Base-by-base conservation (phyloP, 2,888 invertebrate genomes). In the Drosophila recens region DNA sequence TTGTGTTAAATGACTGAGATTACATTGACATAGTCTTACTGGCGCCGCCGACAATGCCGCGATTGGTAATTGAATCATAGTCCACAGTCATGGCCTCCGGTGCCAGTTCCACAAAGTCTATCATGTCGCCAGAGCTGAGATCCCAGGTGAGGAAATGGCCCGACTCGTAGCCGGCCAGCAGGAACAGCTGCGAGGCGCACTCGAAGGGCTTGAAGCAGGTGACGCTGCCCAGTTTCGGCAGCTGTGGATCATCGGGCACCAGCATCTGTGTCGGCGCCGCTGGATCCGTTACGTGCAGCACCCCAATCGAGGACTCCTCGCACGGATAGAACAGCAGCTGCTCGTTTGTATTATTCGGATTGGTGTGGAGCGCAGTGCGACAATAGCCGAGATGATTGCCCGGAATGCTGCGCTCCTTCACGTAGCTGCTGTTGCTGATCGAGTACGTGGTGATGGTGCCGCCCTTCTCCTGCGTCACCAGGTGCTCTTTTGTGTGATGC, bases 391-490 rank as follows among this genome's bases (percentile, higher is more conserved):
- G 93, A 87, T 95, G 95, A 77, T 95, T 94, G 59, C 94, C 94
- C n/a, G 94, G 91, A 64, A 95, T 93, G 6, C 93, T 93, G 68
- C 94, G 94, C 38, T 94, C 92, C 72, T 95, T 93, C 67, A 94
- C 93, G 68, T 96, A 96, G 64, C 95, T 94, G 6, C 93, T 93
- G 82, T 94, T 95, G 67, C 94, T 93, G 78, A 94, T 93, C 77
- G 94, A 93, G 94, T 96, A 96, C 74, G 95, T 92, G 92, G 96
- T 96, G 46, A 95, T 94, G 56, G 93, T 92, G 72, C 96, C 96
- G 69, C 94, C 95, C 91, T 96, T 97, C 90, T 96, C 95, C 93
- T 96, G 96, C 9, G 96, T 95, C 78, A 96, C 93, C 75, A 96
- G 93, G 75, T 94, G 93, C 74, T 94, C 94, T 62, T 93, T 93